Percentiles rank a stretch among this genome's conserved stretches.
These are phyloP conservation scores for Proisotoma minuta DNA, from an alignment of 2,888 invertebrate species.

Conservation along the genomic window DNA sequence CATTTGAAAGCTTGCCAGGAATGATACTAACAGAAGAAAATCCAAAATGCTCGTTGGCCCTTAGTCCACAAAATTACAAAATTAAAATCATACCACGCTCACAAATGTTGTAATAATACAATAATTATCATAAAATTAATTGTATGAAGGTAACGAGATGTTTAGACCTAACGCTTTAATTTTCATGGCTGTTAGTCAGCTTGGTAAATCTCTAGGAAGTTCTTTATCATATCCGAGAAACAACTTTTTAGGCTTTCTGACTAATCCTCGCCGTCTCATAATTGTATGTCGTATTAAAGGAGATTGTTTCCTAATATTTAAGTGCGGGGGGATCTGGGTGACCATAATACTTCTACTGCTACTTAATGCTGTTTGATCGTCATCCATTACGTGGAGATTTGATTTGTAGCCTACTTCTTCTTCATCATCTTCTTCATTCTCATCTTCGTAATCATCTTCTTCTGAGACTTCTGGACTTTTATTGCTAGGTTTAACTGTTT, in stretches of 20 bases:
- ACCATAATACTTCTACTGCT: not conserved
- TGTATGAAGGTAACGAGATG: too few species aligned
- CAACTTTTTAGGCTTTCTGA: not conserved
- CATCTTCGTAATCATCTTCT: slow-evolving; percentile 19
- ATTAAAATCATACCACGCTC: too few species aligned
- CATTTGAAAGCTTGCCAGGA: too few species aligned
- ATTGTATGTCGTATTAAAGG: not conserved
- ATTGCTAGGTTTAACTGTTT: slow-evolving; percentile 3
- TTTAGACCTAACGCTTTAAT: not conserved
- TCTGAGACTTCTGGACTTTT: not conserved
- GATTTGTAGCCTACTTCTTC: slow-evolving; percentile 22
- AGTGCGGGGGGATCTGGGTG: not conserved
- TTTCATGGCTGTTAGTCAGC: not conserved
- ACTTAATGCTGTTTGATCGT: not conserved
- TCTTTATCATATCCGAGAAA: not conserved
- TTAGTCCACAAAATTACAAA: too few species aligned
- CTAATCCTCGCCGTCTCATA: not conserved
- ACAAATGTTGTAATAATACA: too few species aligned
- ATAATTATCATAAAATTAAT: too few species aligned
- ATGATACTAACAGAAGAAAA: too few species aligned
- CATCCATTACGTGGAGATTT: too few species aligned
- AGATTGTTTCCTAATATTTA: not conserved
- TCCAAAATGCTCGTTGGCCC: too few species aligned
- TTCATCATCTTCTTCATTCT: slow-evolving; percentile 18
- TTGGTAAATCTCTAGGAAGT: not conserved